A percentile compares a stretch with the other conserved stretches of the same genome.
These are phyloP conservation scores for Merodon equestris DNA, from an alignment of 2,888 invertebrate genomes.

Conservation along the genomic window DNA sequence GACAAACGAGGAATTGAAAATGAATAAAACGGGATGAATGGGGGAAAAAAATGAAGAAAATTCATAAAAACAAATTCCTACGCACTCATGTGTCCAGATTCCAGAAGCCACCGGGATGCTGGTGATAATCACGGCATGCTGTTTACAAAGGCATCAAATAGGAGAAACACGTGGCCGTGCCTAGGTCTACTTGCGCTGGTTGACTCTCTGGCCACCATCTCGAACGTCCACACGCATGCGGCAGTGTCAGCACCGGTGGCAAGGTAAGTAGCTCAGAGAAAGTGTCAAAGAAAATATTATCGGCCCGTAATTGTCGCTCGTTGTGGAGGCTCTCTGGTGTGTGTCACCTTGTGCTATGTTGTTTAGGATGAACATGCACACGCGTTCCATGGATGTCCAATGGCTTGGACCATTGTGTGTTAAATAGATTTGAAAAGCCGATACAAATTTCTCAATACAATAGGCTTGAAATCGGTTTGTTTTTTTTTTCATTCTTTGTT, in stretches of 20 bases:
- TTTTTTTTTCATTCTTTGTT: constrained; percentile 16
- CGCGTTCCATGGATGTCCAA: constrained; percentile 15
- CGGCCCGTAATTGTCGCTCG: constrained; percentile 56
- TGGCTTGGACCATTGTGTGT: constrained; percentile 61
- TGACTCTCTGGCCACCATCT: constrained; percentile 18
- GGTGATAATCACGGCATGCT: constrained; percentile 63
- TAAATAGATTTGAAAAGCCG: constrained; percentile 67
- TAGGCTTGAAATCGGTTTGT: constrained; percentile 42
- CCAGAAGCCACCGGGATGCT: constrained; percentile 59
- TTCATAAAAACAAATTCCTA: constrained; percentile 63
- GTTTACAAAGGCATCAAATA: constrained; percentile 54
- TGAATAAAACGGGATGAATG: not conserved
- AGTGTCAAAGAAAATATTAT: constrained; percentile 67
- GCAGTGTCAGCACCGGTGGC: constrained; percentile 16
- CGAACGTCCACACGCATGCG: constrained; percentile 43
- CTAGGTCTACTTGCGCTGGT: too few relatives aligned
- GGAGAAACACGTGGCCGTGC: constrained; percentile 63
- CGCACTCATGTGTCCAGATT: constrained; percentile 64
- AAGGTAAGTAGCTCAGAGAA: constrained; percentile 64
- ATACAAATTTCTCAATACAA: constrained; percentile 64
- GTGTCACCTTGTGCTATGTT: constrained; percentile 43
- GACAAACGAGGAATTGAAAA: not conserved
- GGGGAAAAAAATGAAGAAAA: too few relatives aligned
- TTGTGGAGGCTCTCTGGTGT: constrained; percentile 17
- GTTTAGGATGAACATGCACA: not conserved